Evolutionary conservation across 35 echinoderm and acorn worm genomes (phyloP), one percentile per base, ranked within the genome.

Genomic region (Ophioderma brevispina): DNA sequence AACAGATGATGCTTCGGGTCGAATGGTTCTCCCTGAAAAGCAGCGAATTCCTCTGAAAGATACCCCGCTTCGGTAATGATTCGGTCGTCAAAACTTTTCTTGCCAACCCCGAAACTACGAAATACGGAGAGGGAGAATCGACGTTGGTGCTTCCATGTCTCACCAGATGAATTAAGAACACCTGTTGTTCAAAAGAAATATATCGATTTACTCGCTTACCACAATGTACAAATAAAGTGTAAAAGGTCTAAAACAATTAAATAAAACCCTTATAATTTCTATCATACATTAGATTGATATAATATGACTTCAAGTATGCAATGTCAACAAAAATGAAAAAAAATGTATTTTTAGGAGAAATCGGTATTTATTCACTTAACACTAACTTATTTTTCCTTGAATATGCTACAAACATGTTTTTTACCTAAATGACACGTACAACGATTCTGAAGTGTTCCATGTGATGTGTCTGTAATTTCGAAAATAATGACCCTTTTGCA

Each of bases 41-140:
- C 82, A 31, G 41, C 78, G 15, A 90, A 36, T n/a, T 86, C 55
- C 34, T 83, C 55, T 10, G 87, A 78, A 32, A 93, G 40, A 56
- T 77, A 81, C 35, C 5, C 40, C 21, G 64, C 92, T 55, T 95
- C 93, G 1, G 40, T 43, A 35, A 56, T 78, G 32, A 95, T 91
- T 31, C 49, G 33, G 37, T 92, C 90, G 34, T 96, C 90, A 37
- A 85, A 92, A 42, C 38, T 85, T 13, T 59, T 82, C 55, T 92
- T 92, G 0, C 90, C 94, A 25, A 96, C 91, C 31, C 94, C 94
- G 59, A 96, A 92, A 28, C 90, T 85, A 15, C 94, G 85, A 33
- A 96, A 81, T 1, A 86, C 84, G 31, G 94, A 92, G 37, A 92
- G 63, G 35, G 85, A 79, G 36, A 96, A 96, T 4, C 86, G 85